Conservation (phyloP, 1,140 invertebrate species). For the Papilio aristodemus region DNA sequence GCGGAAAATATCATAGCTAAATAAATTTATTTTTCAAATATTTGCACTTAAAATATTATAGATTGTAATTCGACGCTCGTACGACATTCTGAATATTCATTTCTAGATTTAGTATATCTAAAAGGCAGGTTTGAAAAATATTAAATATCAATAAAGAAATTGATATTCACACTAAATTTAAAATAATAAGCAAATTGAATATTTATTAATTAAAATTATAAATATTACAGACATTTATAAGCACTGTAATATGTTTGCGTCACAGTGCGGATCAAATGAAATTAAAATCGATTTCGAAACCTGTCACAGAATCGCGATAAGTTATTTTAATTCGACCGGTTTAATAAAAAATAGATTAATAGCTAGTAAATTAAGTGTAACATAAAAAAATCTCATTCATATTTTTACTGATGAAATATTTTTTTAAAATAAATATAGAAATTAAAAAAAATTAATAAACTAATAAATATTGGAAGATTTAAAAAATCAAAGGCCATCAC, state of each 20-base stretch:
- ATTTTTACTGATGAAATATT: background rate
- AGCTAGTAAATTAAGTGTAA: background rate
- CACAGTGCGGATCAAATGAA: background rate
- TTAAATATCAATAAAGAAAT: constrained; percentile 1
- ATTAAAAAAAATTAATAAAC: no score
- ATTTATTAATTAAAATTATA: background rate
- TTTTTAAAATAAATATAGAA: no score
- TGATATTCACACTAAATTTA: background rate
- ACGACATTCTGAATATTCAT: background rate
- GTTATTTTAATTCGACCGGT: background rate
- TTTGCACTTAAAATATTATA: no score
- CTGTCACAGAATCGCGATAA: background rate
- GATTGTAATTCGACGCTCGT: no score
- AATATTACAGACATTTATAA: background rate
- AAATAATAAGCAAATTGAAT: no score
- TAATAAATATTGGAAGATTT: no score
- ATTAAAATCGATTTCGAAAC: background rate
- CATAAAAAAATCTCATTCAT: background rate
- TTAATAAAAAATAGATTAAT: background rate
- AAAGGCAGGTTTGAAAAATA: background rate
- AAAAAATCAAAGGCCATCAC: background rate
- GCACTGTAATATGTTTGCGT: background rate
- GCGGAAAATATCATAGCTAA: no score
- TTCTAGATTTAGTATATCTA: background rate
- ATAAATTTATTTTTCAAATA: no score